Percentiles rank a stretch among this genome's conserved stretches.
phyloP scores from a whole-genome alignment of 1,140 invertebrate species.

The Prorops nasuta region DNA sequence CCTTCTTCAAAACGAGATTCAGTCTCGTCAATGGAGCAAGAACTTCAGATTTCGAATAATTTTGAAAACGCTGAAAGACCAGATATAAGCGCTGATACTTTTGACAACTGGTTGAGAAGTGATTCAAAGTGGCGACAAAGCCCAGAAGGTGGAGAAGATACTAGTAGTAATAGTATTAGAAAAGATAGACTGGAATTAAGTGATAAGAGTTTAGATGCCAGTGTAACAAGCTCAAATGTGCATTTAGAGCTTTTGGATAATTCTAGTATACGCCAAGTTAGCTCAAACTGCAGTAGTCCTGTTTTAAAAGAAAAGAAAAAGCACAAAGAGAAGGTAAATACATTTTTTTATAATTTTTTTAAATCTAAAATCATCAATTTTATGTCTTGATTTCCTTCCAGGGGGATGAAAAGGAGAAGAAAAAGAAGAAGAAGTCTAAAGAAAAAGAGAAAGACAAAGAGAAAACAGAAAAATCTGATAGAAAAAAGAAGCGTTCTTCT shows the following conservation, averaged over 20 bases:
- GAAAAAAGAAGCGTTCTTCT: constrained; percentile 51
- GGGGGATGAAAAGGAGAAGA: constrained; percentile 60
- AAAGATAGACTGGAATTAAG: constrained; percentile 58
- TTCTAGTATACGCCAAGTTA: constrained; percentile 51
- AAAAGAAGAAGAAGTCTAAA: constrained; percentile 55
- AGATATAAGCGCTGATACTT: constrained; percentile 56
- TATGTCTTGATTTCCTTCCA: constrained; percentile 37
- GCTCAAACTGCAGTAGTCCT: constrained; percentile 52
- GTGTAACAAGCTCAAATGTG: constrained; percentile 60
- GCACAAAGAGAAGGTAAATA: constrained; percentile 58
- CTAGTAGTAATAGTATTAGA: constrained; percentile 49
- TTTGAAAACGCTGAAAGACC: constrained; percentile 52
- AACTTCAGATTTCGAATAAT: constrained; percentile 39
- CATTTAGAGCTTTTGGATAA: constrained; percentile 57
- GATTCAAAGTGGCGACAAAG: constrained; percentile 63
- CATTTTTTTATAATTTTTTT: too few relatives aligned
- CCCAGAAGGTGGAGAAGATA: constrained; percentile 65
- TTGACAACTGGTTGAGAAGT: constrained; percentile 59
- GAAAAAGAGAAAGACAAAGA: constrained; percentile 54
- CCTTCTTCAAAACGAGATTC: constrained; percentile 44
- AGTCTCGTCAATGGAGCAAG: constrained; percentile 50
- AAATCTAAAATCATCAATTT: too few relatives aligned
- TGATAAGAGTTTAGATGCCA: constrained; percentile 57
- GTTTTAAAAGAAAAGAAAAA: constrained; percentile 59
- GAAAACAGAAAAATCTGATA: constrained; percentile 44